Conservation (phyloP, 2,888 invertebrate genomes). For the Lymantria dispar region DNA sequence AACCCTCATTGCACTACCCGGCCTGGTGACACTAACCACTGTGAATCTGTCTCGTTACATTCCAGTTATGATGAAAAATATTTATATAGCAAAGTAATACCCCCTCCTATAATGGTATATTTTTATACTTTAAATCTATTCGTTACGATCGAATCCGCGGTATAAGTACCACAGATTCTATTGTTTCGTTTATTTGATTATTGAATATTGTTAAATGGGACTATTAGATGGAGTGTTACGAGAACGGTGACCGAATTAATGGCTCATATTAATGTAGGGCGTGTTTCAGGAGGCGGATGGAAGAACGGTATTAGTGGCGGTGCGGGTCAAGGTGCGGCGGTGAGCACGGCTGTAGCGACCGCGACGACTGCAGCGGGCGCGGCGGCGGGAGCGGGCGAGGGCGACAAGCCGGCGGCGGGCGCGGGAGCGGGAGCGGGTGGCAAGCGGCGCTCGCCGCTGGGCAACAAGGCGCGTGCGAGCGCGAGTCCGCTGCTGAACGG, state of each 20-base stretch:
- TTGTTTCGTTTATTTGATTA: no score
- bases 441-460: slow-evolving; percentile 62
- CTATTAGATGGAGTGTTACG: not conserved
- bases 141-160: no score
- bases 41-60: no score
- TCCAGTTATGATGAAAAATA: no score
- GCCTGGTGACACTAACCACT: no score
- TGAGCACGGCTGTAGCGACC: slow-evolving; percentile 10
- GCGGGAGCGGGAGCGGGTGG: slow-evolving; percentile 44
- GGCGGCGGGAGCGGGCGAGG: slow-evolving; percentile 10
- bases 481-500: slow-evolving; percentile 13
- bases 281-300: slow-evolving; percentile 66
- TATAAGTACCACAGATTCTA: no score
- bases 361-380: slow-evolving; percentile 25
- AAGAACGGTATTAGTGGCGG: slow-evolving; percentile 64
- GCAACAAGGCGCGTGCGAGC: slow-evolving; percentile 1
- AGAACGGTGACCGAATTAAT: not conserved
- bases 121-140: no score
- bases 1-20: no score
- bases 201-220: no score
- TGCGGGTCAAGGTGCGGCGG: slow-evolving; percentile 9
- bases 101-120: no score
- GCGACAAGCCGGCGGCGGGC: no score
- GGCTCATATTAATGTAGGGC: not conserved
- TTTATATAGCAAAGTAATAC: no score